Percentiles rank a stretch among this genome's conserved stretches.
Evolutionary conservation across 2,888 invertebrate species (phyloP).

Genomic region (Sphecodes monilicornis): DNA sequence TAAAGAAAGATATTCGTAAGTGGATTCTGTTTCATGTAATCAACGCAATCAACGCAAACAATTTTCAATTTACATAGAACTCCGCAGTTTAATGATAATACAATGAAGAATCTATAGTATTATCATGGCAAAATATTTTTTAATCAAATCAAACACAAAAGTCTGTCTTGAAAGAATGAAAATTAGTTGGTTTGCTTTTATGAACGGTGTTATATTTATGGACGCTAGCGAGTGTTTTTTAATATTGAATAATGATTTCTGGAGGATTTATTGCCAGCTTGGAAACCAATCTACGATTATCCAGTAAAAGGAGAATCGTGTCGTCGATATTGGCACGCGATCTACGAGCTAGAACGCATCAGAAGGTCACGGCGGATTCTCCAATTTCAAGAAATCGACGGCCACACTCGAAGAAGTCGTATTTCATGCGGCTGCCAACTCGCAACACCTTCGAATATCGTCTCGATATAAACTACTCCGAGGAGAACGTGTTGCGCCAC

Average conservation of each 20-base stretch:
- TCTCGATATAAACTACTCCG: conserved; percentile 69
- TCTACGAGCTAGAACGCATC: conserved; percentile 5
- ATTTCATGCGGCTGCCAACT: conserved; percentile 69
- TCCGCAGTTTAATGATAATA: too few relatives aligned
- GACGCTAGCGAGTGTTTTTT: not conserved
- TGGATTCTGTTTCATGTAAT: too few relatives aligned
- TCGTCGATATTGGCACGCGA: conserved; percentile 20
- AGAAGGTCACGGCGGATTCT: conserved; percentile 34
- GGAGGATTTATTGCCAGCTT: not conserved
- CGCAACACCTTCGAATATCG: conserved; percentile 67
- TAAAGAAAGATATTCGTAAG: too few relatives aligned
- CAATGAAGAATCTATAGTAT: too few relatives aligned
- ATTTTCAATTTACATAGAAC: too few relatives aligned
- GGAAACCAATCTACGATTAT: not conserved
- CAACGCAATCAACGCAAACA: too few relatives aligned
- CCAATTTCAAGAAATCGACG: conserved; percentile 55
- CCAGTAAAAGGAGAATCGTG: conserved; percentile 8
- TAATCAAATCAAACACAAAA: not conserved
- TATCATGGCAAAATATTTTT: not conserved
- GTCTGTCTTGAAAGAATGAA: not conserved
- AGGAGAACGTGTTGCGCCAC: conserved; percentile 57
- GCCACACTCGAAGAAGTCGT: conserved; percentile 59
- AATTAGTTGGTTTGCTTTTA: not conserved
- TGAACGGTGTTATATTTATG: not conserved
- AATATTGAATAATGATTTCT: conserved; percentile 2